Conservation (phyloP, 2,113 vertebrate species). For the Chionis minor region DNA sequence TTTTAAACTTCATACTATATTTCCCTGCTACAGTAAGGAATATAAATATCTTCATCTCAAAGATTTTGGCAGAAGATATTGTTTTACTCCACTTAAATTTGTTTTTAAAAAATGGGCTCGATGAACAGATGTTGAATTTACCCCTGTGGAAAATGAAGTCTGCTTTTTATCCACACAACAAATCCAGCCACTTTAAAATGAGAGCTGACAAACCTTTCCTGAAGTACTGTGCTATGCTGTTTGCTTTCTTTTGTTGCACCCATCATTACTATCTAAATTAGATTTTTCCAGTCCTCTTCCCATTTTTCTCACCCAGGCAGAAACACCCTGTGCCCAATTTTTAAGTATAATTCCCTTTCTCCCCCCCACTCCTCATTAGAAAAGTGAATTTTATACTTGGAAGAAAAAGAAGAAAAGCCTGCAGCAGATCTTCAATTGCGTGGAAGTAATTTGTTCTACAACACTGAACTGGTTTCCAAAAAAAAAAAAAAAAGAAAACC, state of each 20-base stretch:
- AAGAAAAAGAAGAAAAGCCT: neutral
- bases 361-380: neutral
- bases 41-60: neutral
- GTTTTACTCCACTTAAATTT: neutral
- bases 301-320: neutral
- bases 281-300: neutral
- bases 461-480: neutral
- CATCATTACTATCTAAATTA: neutral
- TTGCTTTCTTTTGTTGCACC: neutral
- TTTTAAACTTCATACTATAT: neutral
- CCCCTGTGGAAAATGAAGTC: neutral
- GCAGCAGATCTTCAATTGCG: neutral
- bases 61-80: neutral
- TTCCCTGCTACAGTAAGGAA: neutral
- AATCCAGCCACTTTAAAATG: neutral
- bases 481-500: neutral
- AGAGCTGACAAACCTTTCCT: neutral
- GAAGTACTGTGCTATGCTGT: neutral
- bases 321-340: neutral
- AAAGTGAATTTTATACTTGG: neutral
- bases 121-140: constrained; percentile 12
- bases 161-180: neutral
- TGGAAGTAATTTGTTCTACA: neutral
- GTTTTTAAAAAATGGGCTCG: neutral
- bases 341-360: neutral